Evolutionary conservation across 2,888 invertebrate genomes (phyloP).

Genomic region (Leptinotarsa haldemani): DNA sequence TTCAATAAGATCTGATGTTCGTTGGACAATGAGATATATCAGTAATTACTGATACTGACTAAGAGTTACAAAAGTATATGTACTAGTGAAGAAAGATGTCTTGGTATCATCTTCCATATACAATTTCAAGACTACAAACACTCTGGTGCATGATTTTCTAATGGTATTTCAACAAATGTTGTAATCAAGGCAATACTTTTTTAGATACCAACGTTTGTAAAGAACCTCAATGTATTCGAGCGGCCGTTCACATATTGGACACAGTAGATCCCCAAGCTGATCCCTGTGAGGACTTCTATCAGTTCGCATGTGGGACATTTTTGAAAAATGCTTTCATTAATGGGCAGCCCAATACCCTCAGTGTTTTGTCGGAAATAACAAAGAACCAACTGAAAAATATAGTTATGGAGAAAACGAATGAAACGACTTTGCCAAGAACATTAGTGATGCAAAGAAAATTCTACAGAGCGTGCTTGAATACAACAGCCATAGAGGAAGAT

Average conservation of each 20-base stretch:
- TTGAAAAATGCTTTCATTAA: constrained; percentile 43
- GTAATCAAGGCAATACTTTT: neutral
- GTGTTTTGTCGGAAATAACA: constrained; percentile 38
- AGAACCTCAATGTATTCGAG: constrained; percentile 78
- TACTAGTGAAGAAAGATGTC: no score
- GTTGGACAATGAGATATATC: no score
- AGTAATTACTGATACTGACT: no score
- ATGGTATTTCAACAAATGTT: no score
- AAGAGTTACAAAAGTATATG: no score
- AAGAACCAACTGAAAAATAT: constrained; percentile 48
- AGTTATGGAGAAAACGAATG: constrained; percentile 43
- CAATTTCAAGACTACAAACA: no score
- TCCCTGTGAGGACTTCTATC: constrained; percentile 83
- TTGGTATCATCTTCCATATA: no score
- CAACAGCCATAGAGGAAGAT: constrained; percentile 43
- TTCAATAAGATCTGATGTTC: no score
- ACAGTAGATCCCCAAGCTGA: constrained; percentile 76
- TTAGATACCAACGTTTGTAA: constrained; percentile 56
- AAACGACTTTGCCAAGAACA: constrained; percentile 38
- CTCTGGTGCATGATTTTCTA: no score
- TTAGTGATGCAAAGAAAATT: constrained; percentile 48
- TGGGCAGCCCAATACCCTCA: constrained; percentile 35
- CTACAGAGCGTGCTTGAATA: constrained; percentile 49
- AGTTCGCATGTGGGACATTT: constrained; percentile 80
- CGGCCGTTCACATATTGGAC: constrained; percentile 76